Conservation (phyloP, 1,140 invertebrate genomes). For the Antheraea mylitta region DNA sequence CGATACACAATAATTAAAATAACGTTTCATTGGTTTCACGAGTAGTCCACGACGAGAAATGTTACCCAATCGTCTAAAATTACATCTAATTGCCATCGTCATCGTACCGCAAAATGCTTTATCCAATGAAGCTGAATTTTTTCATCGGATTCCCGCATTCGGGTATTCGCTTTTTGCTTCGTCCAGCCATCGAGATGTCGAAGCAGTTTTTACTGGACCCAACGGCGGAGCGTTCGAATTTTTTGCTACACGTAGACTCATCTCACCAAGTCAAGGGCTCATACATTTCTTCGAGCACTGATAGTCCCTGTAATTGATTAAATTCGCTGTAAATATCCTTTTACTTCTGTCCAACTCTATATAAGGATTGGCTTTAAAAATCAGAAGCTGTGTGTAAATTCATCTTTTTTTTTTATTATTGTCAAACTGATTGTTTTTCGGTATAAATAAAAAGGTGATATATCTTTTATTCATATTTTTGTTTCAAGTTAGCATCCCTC, state of each 20-base stretch:
- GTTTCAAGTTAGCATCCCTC: slow-evolving; percentile 5
- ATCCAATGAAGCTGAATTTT: slow-evolving; percentile 60
- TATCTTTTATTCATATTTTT: slow-evolving; percentile 17
- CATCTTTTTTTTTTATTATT: slow-evolving; percentile 13
- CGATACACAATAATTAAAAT: no score
- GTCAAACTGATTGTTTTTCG: slow-evolving; percentile 22
- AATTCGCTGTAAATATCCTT: slow-evolving; percentile 59
- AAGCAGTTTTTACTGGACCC: slow-evolving; percentile 56
- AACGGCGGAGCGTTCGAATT: slow-evolving; percentile 35
- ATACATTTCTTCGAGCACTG: slow-evolving; percentile 56
- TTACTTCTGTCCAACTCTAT: slow-evolving; percentile 36
- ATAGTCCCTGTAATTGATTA: slow-evolving; percentile 64
- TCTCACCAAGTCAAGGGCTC: slow-evolving; percentile 52
- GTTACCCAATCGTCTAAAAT: slow-evolving; percentile 19
- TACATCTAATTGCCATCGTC: slow-evolving; percentile 21
- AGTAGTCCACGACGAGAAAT: not conserved
- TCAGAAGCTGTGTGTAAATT: not conserved
- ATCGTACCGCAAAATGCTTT: slow-evolving; percentile 44
- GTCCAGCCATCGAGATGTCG: slow-evolving; percentile 48
- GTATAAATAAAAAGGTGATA: slow-evolving; percentile 12
- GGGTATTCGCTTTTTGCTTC: slow-evolving; percentile 46
- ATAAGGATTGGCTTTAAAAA: slow-evolving; percentile 6
- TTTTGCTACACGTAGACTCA: slow-evolving; percentile 60
- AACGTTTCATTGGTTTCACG: no score
- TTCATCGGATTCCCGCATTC: slow-evolving; percentile 35